Percentiles rank a stretch among this genome's conserved stretches.
These are phyloP conservation scores for Hydroisotoma schaefferi DNA, from an alignment of 2,888 invertebrate species.

Conservation along the genomic window DNA sequence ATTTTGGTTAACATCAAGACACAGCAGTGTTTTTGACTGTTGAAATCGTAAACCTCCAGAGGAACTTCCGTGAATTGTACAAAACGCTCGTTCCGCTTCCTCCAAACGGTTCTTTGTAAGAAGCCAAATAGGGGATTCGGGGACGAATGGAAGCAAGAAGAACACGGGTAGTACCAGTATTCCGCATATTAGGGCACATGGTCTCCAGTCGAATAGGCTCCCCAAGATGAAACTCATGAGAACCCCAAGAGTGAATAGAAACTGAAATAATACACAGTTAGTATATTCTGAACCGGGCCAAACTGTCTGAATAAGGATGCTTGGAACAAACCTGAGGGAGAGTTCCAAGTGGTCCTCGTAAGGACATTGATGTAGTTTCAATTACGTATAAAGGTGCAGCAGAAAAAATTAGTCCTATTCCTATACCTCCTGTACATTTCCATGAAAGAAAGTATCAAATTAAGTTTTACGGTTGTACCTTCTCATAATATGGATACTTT, in stretches of 20 bases:
- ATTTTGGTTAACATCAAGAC: constrained; percentile 34
- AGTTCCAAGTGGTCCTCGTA: constrained; percentile 43
- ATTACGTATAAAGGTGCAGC: constrained; percentile 39
- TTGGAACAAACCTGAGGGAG: constrained; percentile 32
- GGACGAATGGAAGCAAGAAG: constrained; percentile 30
- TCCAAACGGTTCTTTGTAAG: constrained; percentile 24
- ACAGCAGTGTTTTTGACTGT: constrained; percentile 13
- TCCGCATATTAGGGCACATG: constrained; percentile 31
- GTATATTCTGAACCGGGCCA: not conserved
- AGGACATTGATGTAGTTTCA: constrained; percentile 36
- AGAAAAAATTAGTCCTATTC: constrained; percentile 35
- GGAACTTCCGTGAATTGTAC: constrained; percentile 27
- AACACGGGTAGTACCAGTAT: constrained; percentile 33
- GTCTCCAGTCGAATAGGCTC: constrained; percentile 37
- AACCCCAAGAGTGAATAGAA: constrained; percentile 40
- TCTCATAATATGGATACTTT: not conserved
- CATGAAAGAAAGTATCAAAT: too few species aligned
- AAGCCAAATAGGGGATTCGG: constrained; percentile 44
- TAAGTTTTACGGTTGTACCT: too few species aligned
- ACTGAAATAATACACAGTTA: constrained; percentile 18
- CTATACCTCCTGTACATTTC: constrained; percentile 38
- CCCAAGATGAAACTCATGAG: constrained; percentile 40
- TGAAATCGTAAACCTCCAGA: constrained; percentile 28
- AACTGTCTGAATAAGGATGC: not conserved
- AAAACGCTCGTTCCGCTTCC: constrained; percentile 34